Percentiles rank a stretch among this genome's conserved stretches.
These are phyloP conservation scores for Gryllus longicercus DNA, from an alignment of 2,888 invertebrate genomes.

Conservation along the genomic window DNA sequence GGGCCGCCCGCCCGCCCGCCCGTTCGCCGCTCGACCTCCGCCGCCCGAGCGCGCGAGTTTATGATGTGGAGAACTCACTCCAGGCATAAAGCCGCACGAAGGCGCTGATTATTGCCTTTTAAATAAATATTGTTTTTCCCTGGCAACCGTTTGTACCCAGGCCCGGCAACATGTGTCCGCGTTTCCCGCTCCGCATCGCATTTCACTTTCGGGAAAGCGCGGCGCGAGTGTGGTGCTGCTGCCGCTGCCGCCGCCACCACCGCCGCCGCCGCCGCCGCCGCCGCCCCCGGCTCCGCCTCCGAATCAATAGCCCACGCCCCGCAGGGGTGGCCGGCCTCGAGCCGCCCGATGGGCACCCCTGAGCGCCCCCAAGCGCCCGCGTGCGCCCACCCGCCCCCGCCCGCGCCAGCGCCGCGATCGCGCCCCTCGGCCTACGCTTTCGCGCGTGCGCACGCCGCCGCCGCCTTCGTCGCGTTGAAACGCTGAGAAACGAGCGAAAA, in stretches of 20 bases:
- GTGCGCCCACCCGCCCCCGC: neutral
- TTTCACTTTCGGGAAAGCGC: neutral
- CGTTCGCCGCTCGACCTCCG: neutral
- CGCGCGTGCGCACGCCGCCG: neutral
- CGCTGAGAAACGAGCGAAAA: neutral
- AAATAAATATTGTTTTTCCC: slow-evolving; percentile 17
- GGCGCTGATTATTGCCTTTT: neutral
- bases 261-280: neutral
- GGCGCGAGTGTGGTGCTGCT: neutral
- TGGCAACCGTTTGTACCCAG: neutral
- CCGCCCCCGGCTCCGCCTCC: neutral
- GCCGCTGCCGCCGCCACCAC: neutral
- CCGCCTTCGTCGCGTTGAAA: too few species aligned
- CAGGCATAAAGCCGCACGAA: neutral
- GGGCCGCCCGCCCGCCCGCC: neutral
- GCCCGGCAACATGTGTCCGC: neutral
- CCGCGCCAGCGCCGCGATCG: neutral
- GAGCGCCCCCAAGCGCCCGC: neutral
- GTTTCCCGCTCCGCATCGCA: neutral
- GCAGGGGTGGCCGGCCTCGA: neutral
- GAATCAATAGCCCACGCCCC: slow-evolving; percentile 17
- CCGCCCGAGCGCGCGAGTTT: neutral
- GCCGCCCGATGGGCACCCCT: neutral
- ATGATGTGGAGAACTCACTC: neutral
- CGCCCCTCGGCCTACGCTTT: neutral